phyloP scores from a whole-genome alignment of 2,113 vertebrate genomes.

The Acrocephalus arundinaceus region DNA sequence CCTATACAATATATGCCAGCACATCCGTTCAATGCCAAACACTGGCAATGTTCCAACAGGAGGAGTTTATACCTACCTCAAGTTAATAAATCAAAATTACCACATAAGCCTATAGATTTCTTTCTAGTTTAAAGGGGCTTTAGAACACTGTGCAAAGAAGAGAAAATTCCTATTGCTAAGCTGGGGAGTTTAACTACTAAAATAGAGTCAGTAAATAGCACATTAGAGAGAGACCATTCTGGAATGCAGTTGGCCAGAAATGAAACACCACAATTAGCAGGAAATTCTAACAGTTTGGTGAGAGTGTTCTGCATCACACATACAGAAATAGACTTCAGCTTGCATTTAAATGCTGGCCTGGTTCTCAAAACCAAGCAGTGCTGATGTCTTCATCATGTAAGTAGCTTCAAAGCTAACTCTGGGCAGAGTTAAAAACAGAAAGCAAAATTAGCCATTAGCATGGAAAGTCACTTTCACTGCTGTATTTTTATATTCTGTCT shows the following conservation, averaged over 20 bases:
- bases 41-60: neutral
- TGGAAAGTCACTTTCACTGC: neutral
- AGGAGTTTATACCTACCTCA: neutral
- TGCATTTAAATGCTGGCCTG: neutral
- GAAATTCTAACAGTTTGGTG: neutral
- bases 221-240: neutral
- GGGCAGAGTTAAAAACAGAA: neutral
- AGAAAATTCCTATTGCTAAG: neutral
- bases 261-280: neutral
- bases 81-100: neutral
- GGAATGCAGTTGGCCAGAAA: neutral
- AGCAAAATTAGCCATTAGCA: neutral
- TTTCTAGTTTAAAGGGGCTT: neutral
- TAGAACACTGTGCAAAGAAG: neutral
- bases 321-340: neutral
- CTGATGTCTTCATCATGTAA: neutral
- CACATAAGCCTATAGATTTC: neutral
- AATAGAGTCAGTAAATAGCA: neutral
- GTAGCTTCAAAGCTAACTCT: neutral
- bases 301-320: neutral
- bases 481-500: neutral
- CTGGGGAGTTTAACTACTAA: neutral
- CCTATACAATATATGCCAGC: neutral
- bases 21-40: neutral
- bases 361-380: neutral